phyloP scores from a whole-genome alignment of 2,113 vertebrate genomes.

The Lepidothrix coronata region DNA sequence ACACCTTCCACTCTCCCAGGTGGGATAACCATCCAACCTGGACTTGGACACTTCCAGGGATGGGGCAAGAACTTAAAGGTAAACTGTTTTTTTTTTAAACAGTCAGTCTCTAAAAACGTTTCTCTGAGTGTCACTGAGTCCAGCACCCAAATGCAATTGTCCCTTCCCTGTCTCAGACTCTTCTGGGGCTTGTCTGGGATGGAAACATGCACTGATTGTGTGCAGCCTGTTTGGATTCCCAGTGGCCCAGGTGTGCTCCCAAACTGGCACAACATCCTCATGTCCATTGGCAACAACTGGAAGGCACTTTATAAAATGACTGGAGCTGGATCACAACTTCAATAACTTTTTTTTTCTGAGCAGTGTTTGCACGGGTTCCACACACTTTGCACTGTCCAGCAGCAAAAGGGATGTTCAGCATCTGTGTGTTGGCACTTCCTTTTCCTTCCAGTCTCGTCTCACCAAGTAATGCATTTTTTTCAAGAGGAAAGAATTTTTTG shows the following conservation, averaged over 20 bases:
- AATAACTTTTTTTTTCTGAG: not conserved
- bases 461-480: not conserved
- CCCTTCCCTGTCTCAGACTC: not conserved
- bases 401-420: not conserved
- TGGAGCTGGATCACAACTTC: not conserved
- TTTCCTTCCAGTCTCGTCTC: not conserved
- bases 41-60: not conserved
- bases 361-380: rapidly evolving
- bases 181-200: not conserved
- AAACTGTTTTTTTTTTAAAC: not conserved
- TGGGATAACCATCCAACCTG: not conserved
- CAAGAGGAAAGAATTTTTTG: not conserved
- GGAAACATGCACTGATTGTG: rapidly evolving
- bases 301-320: not conserved
- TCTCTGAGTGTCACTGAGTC: not conserved
- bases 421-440: not conserved
- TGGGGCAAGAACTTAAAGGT: not conserved
- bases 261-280: not conserved
- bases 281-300: not conserved
- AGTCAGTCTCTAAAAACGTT: not conserved
- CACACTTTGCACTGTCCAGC: not conserved
- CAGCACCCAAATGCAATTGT: not conserved
- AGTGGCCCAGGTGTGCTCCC: not conserved
- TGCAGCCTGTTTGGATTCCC: not conserved
- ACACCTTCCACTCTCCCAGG: not conserved